Percentiles rank a stretch among this genome's conserved stretches.
Conservation (phyloP, 2,797 vertebrate genomes). For the Lepilemur septentrionalis region DNA sequence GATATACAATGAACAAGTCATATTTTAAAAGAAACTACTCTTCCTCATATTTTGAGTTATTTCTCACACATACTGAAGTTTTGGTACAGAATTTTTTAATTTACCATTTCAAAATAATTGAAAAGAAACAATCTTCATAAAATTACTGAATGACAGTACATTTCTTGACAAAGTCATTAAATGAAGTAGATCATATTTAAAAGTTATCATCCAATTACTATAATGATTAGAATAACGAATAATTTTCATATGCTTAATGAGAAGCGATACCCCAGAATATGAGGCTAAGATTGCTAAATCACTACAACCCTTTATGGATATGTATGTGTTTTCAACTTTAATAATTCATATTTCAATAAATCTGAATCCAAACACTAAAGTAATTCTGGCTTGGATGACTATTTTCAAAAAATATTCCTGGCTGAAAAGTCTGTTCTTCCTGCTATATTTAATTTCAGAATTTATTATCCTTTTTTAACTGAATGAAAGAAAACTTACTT, state of each 20-base stretch:
- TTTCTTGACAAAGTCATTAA: constrained; percentile 9
- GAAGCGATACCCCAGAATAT: background rate
- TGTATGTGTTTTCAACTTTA: constrained; percentile 24
- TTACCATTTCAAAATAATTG: background rate
- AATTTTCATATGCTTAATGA: constrained; percentile 37
- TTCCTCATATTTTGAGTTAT: background rate
- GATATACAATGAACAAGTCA: background rate
- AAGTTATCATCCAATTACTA: background rate
- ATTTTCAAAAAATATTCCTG: constrained; percentile 12
- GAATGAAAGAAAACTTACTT: constrained; percentile 45
- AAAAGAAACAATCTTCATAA: background rate
- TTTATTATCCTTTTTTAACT: constrained; percentile 13
- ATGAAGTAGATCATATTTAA: background rate
- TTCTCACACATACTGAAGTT: background rate
- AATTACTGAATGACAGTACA: background rate
- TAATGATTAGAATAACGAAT: constrained; percentile 35
- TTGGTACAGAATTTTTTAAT: background rate
- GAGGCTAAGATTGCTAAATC: background rate
- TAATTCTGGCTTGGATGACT: background rate
- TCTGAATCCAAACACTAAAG: constrained; percentile 1
- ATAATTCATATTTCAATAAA: constrained; percentile 39
- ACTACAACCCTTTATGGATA: background rate
- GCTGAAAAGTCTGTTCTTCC: background rate
- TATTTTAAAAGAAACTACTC: background rate
- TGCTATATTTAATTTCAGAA: background rate